Conservation (phyloP, 1,140 invertebrate genomes). For the Calliopsis andreniformis region DNA sequence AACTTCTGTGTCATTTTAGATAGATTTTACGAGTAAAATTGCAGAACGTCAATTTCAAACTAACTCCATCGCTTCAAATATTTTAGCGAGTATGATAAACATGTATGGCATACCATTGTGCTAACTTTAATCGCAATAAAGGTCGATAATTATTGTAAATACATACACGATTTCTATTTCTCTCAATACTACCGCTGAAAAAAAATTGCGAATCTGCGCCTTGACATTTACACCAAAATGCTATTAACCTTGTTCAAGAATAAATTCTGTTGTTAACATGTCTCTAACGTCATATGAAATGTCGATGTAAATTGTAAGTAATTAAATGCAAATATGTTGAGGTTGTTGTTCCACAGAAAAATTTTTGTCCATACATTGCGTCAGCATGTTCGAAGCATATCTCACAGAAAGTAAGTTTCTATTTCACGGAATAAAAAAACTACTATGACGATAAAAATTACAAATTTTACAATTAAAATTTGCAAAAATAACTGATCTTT, state of each 20-base stretch:
- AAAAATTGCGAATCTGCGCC: slow-evolving; percentile 11
- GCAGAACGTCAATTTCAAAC: slow-evolving; percentile 1
- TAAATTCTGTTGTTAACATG: too few species aligned
- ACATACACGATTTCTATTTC: too few species aligned
- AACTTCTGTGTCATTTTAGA: not conserved
- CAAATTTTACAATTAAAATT: not conserved
- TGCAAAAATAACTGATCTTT: slow-evolving; percentile 24
- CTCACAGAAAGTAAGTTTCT: slow-evolving; percentile 11
- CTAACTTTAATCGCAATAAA: slow-evolving; percentile 6
- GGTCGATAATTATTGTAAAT: not conserved
- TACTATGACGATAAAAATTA: not conserved
- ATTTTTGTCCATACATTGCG: not conserved
- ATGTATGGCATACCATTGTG: not conserved
- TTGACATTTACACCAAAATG: not conserved
- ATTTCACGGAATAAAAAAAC: not conserved
- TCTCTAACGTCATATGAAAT: too few species aligned
- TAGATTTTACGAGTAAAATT: not conserved
- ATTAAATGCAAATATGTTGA: slow-evolving; percentile 10
- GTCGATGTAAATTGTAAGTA: slow-evolving; percentile 27
- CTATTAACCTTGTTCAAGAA: not conserved
- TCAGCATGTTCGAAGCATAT: not conserved
- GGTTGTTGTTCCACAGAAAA: not conserved
- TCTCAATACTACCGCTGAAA: not conserved
- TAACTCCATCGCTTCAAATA: not conserved
- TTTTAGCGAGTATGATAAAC: not conserved